Evolutionary conservation across 2,888 invertebrate genomes (phyloP), one percentile per base, ranked within the genome.

Genomic region (Tiliacea aurago): DNA sequence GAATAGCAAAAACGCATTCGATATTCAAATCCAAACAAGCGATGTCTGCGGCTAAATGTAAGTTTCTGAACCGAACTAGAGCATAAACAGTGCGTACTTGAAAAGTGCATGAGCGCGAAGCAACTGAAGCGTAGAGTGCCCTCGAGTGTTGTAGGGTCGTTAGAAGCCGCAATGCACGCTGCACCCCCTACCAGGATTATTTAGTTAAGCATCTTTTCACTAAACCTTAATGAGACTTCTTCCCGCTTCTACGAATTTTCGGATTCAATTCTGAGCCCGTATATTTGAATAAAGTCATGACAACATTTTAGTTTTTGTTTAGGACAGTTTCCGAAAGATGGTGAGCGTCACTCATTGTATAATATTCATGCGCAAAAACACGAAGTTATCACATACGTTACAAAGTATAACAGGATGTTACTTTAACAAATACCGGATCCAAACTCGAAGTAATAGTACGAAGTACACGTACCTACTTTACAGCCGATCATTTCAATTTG

Each of bases 51-150:
- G 83, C 83, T 87, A 89, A 86, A 92, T 88, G 89, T 84, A 89
- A 91, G 90, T 88, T 87, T 86, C 88, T 86, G 89, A 87, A 88
- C 89, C 80, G 90, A 93, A 94, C 91, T 93, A 86, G 93, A 93
- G 93, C 94, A 93, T 94, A 95, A 95, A 94, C 94, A 94, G 92
- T 91, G 93, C 90, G 93, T 92, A 93, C 94, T 95, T 93, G 92
- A 94, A 94, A 94, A 94, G 94, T 95, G 93, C 94, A 94, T 91
- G 91, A 93, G 91, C 90, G 90, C 88, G 89, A 90, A 93, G 92
- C 91, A 90, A 90, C 91, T 87, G 91, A 88, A 90, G 88, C 88
- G 89, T 89, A 82, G 89, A 94, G 94, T 79, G 90, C 91, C 82
- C 94, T 94, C 89, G 84, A 88, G 87, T 84, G 83, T 80, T 89